Evolutionary conservation across 2,113 vertebrate species (phyloP).

Genomic region (Calypte anna): DNA sequence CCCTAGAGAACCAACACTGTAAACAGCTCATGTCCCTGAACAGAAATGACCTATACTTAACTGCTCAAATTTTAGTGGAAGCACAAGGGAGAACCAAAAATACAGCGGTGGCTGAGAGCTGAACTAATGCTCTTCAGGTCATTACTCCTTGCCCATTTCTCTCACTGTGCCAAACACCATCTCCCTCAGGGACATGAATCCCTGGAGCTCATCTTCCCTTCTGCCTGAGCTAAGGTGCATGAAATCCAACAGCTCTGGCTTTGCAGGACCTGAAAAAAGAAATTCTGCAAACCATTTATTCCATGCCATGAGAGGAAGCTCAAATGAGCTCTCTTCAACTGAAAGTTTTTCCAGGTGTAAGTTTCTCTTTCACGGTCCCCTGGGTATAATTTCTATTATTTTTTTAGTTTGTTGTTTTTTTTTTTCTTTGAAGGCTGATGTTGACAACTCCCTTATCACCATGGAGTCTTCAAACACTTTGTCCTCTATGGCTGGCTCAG

Average conservation of each 20-base stretch:
- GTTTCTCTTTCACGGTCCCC: not conserved
- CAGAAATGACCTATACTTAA: not conserved
- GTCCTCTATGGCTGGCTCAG: not conserved
- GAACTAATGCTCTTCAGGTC: not conserved
- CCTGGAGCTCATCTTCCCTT: not conserved
- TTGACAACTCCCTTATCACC: not conserved
- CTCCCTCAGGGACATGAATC: not conserved
- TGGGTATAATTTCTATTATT: not conserved
- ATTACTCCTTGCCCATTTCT: not conserved
- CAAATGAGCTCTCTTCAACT: not conserved
- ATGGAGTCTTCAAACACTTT: not conserved
- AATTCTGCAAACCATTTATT: not conserved
- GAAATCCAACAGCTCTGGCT: not conserved
- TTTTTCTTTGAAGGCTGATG: not conserved
- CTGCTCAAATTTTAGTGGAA: not conserved
- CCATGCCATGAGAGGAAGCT: not conserved
- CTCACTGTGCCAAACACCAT: not conserved
- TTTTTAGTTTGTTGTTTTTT: not conserved
- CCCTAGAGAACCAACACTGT: not conserved
- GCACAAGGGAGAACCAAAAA: not conserved
- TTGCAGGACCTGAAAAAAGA: not conserved
- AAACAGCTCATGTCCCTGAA: not conserved
- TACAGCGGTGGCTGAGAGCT: not conserved
- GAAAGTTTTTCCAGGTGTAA: constrained; percentile 21
- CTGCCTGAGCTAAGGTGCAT: not conserved